Conservation (phyloP, 2,113 vertebrate species). For the Aramus guarauna region DNA sequence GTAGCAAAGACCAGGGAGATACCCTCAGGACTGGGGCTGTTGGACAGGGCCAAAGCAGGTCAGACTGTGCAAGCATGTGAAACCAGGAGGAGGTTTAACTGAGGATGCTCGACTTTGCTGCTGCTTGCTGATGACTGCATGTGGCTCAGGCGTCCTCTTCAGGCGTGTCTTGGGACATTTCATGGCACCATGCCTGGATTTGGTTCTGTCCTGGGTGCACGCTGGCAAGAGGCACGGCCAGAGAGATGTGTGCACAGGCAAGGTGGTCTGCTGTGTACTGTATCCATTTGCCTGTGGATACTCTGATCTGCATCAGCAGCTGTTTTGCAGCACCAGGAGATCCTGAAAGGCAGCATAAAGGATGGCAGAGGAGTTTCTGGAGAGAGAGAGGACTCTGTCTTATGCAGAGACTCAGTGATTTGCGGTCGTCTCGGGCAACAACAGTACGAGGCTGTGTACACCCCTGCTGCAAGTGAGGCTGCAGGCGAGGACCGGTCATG, state of each 20-base stretch:
- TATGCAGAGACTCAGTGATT: not conserved
- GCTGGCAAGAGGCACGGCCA: rapidly evolving
- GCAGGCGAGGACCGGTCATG: rapidly evolving
- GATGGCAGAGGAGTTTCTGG: not conserved
- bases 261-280: not conserved
- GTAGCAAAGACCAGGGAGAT: not conserved
- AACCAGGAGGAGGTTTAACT: not conserved
- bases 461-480: rapidly evolving
- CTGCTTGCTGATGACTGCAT: not conserved
- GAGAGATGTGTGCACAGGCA: rapidly evolving
- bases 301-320: not conserved
- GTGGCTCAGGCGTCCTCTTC: not conserved
- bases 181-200: not conserved
- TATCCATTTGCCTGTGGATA: not conserved
- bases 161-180: not conserved
- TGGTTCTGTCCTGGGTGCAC: not conserved
- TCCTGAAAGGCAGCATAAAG: not conserved
- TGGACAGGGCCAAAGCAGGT: not conserved
- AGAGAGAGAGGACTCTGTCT: not conserved
- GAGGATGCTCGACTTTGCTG: not conserved
- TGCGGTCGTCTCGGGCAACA: not conserved
- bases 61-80: rapidly evolving
- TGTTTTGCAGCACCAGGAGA: rapidly evolving
- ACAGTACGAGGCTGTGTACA: not conserved
- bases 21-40: not conserved